These are phyloP conservation scores for Origma solitaria DNA, from an alignment of 2,113 vertebrate species.

Conservation along the genomic window DNA sequence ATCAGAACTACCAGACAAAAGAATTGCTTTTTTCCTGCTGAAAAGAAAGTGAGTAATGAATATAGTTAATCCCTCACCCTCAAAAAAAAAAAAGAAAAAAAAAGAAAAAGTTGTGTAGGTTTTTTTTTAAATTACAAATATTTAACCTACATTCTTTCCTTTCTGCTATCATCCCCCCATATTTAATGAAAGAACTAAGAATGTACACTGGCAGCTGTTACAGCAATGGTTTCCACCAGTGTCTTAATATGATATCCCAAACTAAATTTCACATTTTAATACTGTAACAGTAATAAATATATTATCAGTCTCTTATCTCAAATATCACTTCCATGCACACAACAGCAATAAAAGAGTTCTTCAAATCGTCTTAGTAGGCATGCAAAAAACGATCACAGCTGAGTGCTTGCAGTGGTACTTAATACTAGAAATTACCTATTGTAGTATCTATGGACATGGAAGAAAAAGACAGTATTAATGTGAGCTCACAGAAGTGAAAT, in stretches of 20 bases:
- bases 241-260: background rate
- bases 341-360: background rate
- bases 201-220: background rate
- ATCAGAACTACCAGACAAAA: background rate
- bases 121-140: background rate
- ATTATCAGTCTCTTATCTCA: background rate
- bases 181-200: background rate
- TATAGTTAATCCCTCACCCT: background rate
- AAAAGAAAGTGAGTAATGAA: background rate
- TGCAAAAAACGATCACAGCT: background rate
- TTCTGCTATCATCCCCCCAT: fast-evolving
- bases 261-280: background rate
- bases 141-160: background rate
- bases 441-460: background rate
- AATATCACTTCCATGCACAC: background rate
- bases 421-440: background rate
- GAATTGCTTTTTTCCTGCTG: background rate
- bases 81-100: background rate
- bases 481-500: background rate
- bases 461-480: background rate
- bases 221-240: background rate
- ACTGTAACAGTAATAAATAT: background rate
- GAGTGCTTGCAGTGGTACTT: background rate
- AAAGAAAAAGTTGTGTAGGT: background rate
- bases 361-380: background rate